Conservation (phyloP, 2,113 vertebrate genomes). For the Lamprotornis superbus region DNA sequence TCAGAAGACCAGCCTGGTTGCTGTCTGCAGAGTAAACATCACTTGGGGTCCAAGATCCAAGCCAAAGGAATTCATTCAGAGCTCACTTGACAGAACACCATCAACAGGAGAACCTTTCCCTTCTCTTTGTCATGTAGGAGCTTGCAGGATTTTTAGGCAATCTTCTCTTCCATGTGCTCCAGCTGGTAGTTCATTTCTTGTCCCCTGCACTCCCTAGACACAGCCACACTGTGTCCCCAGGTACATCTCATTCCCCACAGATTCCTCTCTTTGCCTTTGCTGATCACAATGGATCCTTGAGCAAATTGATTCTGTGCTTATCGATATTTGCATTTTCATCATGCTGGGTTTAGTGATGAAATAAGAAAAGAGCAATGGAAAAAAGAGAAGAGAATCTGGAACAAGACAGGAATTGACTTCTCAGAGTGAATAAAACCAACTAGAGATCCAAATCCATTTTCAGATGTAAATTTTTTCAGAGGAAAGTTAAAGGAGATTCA, state of each 20-base stretch:
- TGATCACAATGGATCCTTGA: background rate
- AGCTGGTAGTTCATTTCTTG: background rate
- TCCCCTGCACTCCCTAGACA: background rate
- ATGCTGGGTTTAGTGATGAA: background rate
- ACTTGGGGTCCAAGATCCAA: background rate
- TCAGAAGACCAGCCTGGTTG: background rate
- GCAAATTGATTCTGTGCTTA: background rate
- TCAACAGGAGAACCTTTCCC: background rate
- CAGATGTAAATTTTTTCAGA: background rate
- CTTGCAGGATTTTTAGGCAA: background rate
- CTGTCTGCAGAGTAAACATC: constrained; percentile 9
- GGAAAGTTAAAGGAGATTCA: background rate
- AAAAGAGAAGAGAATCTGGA: background rate
- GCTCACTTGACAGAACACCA: background rate
- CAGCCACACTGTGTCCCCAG: background rate
- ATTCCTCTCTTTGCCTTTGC: background rate
- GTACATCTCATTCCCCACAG: background rate
- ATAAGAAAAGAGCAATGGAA: background rate
- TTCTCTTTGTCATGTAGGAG: background rate
- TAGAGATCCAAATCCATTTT: background rate
- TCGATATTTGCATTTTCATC: constrained; percentile 18
- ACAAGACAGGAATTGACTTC: background rate
- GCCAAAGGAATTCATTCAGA: background rate
- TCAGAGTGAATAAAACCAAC: background rate
- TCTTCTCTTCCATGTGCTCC: background rate